These are phyloP conservation scores for Pinna nobilis DNA, from an alignment of 1,140 invertebrate genomes.

Conservation along the genomic window DNA sequence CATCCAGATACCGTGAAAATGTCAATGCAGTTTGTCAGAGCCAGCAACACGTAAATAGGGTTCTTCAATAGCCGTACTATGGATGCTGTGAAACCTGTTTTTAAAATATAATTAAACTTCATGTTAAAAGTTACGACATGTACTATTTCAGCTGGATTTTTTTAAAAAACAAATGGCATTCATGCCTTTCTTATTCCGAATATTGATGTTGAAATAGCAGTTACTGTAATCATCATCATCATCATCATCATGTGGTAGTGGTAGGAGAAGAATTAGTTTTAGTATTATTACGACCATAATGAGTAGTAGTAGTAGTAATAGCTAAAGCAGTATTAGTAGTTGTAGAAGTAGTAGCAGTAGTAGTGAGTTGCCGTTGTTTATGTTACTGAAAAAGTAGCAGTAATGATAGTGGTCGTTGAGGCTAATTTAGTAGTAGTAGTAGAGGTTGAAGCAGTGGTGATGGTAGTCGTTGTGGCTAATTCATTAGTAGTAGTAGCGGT, in stretches of 20 bases:
- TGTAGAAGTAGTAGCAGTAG: neutral
- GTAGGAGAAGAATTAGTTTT: neutral
- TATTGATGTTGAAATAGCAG: too few species aligned
- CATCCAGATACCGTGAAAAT: constrained; percentile 43
- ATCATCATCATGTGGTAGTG: too few species aligned
- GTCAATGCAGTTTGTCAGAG: constrained; percentile 88
- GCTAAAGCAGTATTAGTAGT: neutral
- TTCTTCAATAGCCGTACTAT: neutral
- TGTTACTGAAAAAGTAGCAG: neutral
- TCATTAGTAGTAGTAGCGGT: neutral
- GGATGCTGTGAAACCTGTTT: neutral
- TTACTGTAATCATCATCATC: too few species aligned
- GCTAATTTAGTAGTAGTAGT: neutral
- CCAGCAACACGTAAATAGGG: neutral
- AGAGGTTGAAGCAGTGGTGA: neutral
- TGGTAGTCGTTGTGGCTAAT: neutral
- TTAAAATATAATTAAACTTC: constrained; percentile 1
- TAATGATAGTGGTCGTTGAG: neutral
- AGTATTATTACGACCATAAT: neutral
- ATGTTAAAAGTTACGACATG: neutral
- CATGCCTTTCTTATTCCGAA: constrained; percentile 4
- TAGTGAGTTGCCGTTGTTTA: neutral
- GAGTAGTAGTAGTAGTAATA: neutral
- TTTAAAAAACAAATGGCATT: neutral
- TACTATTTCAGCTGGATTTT: neutral